Conservation (phyloP, 2,113 vertebrate genomes). For the Sterna hirundo region DNA sequence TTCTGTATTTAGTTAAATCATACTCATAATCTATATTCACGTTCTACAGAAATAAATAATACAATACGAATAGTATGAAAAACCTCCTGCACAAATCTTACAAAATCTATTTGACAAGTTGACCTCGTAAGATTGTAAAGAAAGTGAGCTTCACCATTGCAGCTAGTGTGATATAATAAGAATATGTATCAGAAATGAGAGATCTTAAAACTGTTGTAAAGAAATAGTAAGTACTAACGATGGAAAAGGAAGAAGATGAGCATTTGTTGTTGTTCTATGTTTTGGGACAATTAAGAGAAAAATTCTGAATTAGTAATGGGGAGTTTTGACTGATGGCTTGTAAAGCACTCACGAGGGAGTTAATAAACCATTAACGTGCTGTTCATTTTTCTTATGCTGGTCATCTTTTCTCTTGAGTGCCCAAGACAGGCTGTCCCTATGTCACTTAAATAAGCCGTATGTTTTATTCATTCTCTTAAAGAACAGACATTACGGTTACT, state of each 20-base stretch:
- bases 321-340: not conserved
- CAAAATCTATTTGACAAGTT: not conserved
- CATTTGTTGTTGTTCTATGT: not conserved
- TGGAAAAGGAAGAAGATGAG: not conserved
- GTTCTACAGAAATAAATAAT: not conserved
- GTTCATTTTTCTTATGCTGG: not conserved
- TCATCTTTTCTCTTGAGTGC: not conserved
- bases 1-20: not conserved
- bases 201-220: not conserved
- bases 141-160: not conserved
- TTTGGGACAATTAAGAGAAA: not conserved
- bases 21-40: not conserved
- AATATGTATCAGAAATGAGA: not conserved
- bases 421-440: not conserved
- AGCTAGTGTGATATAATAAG: not conserved
- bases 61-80: not conserved
- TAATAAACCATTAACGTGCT: not conserved
- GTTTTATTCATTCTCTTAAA: slow-evolving; percentile 26
- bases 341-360: not conserved
- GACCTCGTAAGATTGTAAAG: not conserved
- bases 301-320: not conserved
- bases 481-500: not conserved
- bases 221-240: not conserved
- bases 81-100: not conserved
- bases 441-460: not conserved